Evolutionary conservation across 2,888 invertebrate genomes (phyloP).

Genomic region (Cantharis lateralis): DNA sequence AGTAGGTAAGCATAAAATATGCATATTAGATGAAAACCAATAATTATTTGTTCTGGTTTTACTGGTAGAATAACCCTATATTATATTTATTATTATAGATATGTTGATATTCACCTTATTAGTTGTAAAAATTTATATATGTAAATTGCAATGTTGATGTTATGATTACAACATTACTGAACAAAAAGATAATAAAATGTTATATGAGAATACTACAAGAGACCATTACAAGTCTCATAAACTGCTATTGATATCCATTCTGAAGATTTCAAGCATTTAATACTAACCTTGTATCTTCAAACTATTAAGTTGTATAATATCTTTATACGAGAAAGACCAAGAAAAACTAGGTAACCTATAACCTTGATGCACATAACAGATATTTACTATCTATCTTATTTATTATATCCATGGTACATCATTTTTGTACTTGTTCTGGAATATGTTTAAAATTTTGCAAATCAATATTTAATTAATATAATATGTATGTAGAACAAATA

Average conservation of each 20-base stretch:
- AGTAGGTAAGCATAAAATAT: no score
- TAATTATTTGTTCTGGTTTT: background rate
- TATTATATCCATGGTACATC: background rate
- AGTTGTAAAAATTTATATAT: background rate
- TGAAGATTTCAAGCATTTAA: background rate
- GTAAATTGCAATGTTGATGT: background rate
- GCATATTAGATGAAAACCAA: no score
- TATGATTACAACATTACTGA: background rate
- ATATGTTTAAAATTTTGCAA: no score
- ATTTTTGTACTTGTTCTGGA: no score
- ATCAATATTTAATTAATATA: no score
- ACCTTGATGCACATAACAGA: background rate
- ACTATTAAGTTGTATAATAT: background rate
- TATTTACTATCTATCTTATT: background rate
- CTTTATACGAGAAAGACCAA: background rate
- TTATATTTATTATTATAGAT: no score
- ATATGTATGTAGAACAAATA: no score
- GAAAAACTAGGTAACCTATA: background rate
- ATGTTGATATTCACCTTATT: no score
- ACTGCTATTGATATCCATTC: background rate
- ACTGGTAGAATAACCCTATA: background rate
- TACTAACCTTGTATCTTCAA: background rate
- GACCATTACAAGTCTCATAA: no score
- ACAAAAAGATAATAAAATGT: background rate
- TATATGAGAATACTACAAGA: no score